Conservation (phyloP, 2,797 vertebrate genomes). For the Phalloptychus januarius region DNA sequence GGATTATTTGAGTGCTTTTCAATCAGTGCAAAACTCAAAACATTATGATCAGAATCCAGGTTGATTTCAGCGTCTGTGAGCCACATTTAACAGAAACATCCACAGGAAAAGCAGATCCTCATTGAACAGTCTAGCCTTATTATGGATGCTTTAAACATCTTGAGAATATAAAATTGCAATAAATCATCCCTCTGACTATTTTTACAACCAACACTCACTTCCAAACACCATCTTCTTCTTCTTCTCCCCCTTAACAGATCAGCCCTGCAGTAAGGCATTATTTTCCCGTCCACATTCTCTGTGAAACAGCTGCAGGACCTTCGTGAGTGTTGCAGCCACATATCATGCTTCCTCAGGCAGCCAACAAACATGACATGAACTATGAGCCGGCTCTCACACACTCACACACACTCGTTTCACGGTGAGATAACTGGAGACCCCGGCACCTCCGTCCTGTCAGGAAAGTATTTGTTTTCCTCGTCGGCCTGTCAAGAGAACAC, state of each 20-base stretch:
- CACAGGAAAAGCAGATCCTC: slow-evolving; percentile 17
- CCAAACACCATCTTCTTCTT: slow-evolving; percentile 43
- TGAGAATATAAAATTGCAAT: slow-evolving; percentile 53
- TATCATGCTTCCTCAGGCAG: slow-evolving; percentile 62
- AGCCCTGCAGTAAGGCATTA: slow-evolving; percentile 35
- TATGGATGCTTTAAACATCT: slow-evolving; percentile 37
- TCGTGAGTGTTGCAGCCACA: slow-evolving; percentile 61
- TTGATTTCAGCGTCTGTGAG: background rate
- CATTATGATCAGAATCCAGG: background rate
- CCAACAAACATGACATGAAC: slow-evolving; percentile 62
- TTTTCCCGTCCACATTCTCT: slow-evolving; percentile 45
- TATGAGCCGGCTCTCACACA: slow-evolving; percentile 47
- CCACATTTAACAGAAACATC: slow-evolving; percentile 27
- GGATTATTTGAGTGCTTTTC: background rate
- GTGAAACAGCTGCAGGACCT: slow-evolving; percentile 61
- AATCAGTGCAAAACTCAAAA: background rate
- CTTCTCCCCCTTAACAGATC: slow-evolving; percentile 38
- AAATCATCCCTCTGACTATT: slow-evolving; percentile 48
- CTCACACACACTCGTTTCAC: slow-evolving; percentile 43
- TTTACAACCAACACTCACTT: slow-evolving; percentile 40
- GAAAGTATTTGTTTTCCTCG: slow-evolving; percentile 54
- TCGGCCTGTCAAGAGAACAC: slow-evolving; percentile 35
- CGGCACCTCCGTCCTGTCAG: slow-evolving; percentile 55
- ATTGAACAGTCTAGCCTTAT: slow-evolving; percentile 12
- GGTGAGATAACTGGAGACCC: slow-evolving; percentile 55